Base-by-base conservation (phyloP, 37 sponge, comb jelly and placozoan species). In the Eunapius fragilis region DNA sequence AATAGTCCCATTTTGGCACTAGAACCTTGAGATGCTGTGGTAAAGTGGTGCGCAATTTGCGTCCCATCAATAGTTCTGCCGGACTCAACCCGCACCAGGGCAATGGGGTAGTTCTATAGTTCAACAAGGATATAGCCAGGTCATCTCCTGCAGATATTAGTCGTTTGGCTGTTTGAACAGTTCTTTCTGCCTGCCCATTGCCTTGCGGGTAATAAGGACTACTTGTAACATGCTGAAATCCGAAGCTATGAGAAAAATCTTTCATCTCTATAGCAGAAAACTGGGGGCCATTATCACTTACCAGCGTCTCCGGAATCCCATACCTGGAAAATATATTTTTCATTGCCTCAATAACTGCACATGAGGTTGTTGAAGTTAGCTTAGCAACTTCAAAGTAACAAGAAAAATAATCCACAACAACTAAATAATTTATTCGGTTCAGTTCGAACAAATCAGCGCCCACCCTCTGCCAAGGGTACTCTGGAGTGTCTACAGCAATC, bases 111-210 rank as follows among this genome's bases (percentile, higher is more conserved):
- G 85, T 25, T 25, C 85, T 45, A 30, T 85, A 85, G 28, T 35
- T 37, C 82, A 82, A 38, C 24, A 82, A 26, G 23, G 82, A 70
- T 10, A 82, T 9, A 35, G 69, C 25, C 10, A 37, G 71, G 27
- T 82, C 82, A 71, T 25, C 38, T 35, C 35, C n/a, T 11, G 28
- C 27, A 1, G 33, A 27, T 25, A 89, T 74, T 31, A 89, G 75
- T 36, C 80, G 49, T 45, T 89, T 89, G 14, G 85, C 82, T 25
- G 90, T 89, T 70, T 85, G 79, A 6, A 89, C 84, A 45, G 82
- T 84, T 80, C 84, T 89, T 23, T 84, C 89, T 47, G 85, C 80
- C 69, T 89, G 83, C 26, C 90, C 85, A 85, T 89, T 89, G 22
- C 80, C n/a, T 83, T 85, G 85, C n/a, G 85, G 85, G 73, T 86